A percentile compares a stretch with the other conserved stretches of the same genome.
phyloP scores from a whole-genome alignment of 92 coral and sea anemone species.

The Parazoanthus swiftii region DNA sequence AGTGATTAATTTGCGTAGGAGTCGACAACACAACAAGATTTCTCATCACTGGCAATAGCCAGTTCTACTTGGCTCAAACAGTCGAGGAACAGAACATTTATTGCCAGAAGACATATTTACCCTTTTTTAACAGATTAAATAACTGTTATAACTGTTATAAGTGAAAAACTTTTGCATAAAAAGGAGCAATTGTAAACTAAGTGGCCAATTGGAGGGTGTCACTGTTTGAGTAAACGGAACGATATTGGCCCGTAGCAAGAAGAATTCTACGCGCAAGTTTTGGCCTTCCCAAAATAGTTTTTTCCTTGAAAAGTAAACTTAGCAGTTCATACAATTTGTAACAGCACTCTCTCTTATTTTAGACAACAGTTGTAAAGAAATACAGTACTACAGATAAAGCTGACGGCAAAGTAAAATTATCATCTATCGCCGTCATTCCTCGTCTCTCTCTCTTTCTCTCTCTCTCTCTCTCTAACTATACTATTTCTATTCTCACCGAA shows the following conservation, averaged over 20 bases:
- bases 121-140: not conserved
- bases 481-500: not conserved
- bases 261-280: no score
- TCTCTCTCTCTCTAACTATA: no score
- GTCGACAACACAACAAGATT: not conserved
- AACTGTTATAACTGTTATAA: conserved; percentile 30
- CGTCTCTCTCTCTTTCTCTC: no score
- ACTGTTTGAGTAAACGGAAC: not conserved
- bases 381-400: not conserved
- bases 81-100: not conserved
- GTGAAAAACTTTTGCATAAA: conserved; percentile 20
- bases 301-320: not conserved
- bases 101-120: conserved; percentile 10
- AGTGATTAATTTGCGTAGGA: not conserved
- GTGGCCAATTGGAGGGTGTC: not conserved
- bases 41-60: not conserved
- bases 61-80: not conserved
- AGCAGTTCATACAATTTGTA: not conserved
- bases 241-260: not conserved
- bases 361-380: not conserved
- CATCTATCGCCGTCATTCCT: not conserved
- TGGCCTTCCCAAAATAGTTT: not conserved
- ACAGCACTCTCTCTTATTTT: no score
- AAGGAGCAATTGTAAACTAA: not conserved
- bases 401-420: not conserved